Base-by-base conservation (phyloP, 2,113 vertebrate species). In the Pollimyrus isidori region DNA sequence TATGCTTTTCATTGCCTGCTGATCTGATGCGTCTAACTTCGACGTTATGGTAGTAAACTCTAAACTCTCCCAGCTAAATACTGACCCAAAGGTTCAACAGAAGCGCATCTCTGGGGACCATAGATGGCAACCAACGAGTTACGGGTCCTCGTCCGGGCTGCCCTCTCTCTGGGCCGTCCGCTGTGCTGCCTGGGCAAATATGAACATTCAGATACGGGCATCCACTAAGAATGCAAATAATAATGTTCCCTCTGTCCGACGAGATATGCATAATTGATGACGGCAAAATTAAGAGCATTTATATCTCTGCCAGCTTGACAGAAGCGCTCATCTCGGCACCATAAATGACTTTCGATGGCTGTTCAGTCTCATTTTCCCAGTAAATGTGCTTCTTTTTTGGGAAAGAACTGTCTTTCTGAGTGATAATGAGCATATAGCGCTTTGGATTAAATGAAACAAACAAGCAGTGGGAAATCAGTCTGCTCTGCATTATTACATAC, bases 401-500 rank as follows among this genome's bases (percentile, higher is more conserved):
- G 76, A 93, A 92, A 89, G 87, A 87, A 91, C 82, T 83, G 82
- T 39, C 85, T 88, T 50, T 89, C 53, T 93, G 91, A 80, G 86
- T 73, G 19, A 26, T 93, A 93, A 94, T 94, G 92, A 94, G 92
- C 91, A 93, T 92, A 91, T 93, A 92, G 89, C 88, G 90, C 89
- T 90, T 89, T 92, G 91, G 91, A 92, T 94, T 91, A 90, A 91
- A 92, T 92, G 91, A 90, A 91, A 91, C 92, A 93, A 93, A 92
- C 92, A 93, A 92, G 89, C 90, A 88, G 92, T 35, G 82, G 92
- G 89, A 93, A 91, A 91, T 83, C 91, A 92, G 90, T 93, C 91
- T 87, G 92, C 93, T 92, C 92, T 93, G 93, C 93, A 94, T 92
- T 92, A 94, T 95, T 95, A 93, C 93, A 93, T 93, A 92, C 93